phyloP scores from a whole-genome alignment of 2,113 vertebrate species.

The Lasiurus borealis region DNA sequence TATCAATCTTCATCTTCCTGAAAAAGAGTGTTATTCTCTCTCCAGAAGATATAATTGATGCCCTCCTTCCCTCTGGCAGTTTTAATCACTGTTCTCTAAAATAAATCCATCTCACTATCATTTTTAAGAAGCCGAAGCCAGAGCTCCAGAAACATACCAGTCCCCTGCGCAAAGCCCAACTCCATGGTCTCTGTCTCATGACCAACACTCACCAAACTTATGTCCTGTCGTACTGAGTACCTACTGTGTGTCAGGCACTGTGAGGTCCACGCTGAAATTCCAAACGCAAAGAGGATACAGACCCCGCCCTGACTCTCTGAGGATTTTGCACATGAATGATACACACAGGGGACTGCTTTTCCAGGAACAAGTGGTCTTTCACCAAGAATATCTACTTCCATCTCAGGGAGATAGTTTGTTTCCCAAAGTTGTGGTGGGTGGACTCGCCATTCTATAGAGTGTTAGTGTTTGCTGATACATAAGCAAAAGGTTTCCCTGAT shows the following conservation, averaged over 20 bases:
- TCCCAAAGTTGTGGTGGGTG: background rate
- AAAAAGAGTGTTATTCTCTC: constrained; percentile 32
- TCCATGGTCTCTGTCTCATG: background rate
- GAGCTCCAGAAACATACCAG: background rate
- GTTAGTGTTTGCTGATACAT: background rate
- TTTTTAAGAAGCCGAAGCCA: constrained; percentile 4
- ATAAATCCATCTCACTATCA: constrained; percentile 39
- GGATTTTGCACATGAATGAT: background rate
- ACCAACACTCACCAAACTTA: background rate
- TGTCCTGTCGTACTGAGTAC: background rate
- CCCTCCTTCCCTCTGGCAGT: constrained; percentile 22
- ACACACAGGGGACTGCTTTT: background rate
- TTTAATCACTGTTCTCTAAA: constrained; percentile 53
- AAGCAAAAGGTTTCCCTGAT: background rate
- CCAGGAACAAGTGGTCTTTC: background rate
- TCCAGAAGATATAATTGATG: constrained; percentile 47
- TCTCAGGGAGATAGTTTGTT: background rate
- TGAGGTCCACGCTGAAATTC: background rate
- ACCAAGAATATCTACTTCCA: background rate
- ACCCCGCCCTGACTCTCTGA: background rate
- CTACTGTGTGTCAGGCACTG: too few relatives aligned
- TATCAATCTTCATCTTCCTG: constrained; percentile 52
- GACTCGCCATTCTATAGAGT: background rate
- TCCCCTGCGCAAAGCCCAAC: background rate
- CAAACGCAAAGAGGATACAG: background rate